phyloP scores from a whole-genome alignment of 2,888 invertebrate species.

The Anaspis maculata region DNA sequence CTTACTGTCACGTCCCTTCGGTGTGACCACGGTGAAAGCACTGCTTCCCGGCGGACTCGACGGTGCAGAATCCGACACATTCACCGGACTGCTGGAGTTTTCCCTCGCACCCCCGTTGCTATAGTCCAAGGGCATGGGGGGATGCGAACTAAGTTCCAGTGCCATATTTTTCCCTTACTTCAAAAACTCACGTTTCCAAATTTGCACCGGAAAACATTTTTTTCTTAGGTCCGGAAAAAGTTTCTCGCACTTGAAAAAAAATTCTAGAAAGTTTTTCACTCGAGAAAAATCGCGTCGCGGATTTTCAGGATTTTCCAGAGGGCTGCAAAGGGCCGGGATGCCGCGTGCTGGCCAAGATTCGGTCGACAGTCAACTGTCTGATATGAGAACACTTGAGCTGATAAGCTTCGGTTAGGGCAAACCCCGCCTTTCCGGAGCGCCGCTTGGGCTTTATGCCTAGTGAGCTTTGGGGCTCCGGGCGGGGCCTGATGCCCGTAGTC shows the following conservation, averaged over 20 bases:
- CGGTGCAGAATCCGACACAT: constrained; percentile 32
- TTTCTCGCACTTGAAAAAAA: too few species aligned
- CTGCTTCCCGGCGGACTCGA: constrained; percentile 42
- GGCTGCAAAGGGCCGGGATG: too few species aligned
- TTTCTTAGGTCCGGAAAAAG: too few species aligned
- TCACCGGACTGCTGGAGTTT: constrained; percentile 33
- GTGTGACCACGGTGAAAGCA: constrained; percentile 61
- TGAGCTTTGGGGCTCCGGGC: constrained; percentile 14
- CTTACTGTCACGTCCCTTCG: constrained; percentile 46
- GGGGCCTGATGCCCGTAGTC: constrained; percentile 11
- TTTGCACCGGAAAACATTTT: too few species aligned
- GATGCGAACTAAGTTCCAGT: constrained; percentile 52
- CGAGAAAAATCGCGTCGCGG: too few species aligned
- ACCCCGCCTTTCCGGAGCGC: constrained; percentile 7
- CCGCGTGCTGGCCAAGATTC: constrained; percentile 32
- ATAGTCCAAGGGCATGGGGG: constrained; percentile 60
- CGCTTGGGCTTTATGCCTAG: constrained; percentile 10
- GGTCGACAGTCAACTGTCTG: constrained; percentile 36
- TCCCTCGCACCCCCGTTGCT: constrained; percentile 42
- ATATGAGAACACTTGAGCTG: constrained; percentile 30
- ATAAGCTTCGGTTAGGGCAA: constrained; percentile 23
- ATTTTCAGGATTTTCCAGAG: too few species aligned
- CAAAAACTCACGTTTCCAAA: too few species aligned
- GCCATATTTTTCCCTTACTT: too few species aligned
- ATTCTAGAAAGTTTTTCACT: too few species aligned